phyloP scores from a whole-genome alignment of 2,797 vertebrate genomes.

The Danio choprae region DNA sequence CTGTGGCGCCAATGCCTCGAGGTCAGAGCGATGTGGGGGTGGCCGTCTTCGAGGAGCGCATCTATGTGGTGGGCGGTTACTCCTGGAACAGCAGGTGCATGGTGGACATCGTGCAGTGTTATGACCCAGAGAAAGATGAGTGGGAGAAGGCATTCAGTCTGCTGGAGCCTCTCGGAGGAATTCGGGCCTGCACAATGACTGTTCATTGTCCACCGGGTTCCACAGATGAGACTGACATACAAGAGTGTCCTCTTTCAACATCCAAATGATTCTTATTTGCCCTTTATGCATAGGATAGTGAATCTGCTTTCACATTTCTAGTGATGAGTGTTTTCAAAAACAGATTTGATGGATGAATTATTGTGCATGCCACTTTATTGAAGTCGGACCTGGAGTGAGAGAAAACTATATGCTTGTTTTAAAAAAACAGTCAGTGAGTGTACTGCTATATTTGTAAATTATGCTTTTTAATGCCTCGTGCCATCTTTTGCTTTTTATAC shows the following conservation, averaged over 20 bases:
- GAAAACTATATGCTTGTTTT: background rate
- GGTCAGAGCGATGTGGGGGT: constrained; percentile 85
- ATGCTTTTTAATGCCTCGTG: background rate
- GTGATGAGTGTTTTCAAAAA: background rate
- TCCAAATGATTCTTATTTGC: constrained; percentile 59
- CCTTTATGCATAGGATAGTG: background rate
- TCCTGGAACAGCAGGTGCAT: constrained; percentile 87
- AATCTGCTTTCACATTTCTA: background rate
- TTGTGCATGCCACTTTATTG: background rate
- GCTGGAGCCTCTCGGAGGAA: constrained; percentile 83
- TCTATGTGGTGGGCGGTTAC: constrained; percentile 86
- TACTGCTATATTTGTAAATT: background rate
- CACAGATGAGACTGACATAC: constrained; percentile 75
- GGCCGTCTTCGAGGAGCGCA: constrained; percentile 76
- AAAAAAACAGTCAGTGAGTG: background rate
- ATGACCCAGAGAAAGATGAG: constrained; percentile 76
- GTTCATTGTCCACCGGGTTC: constrained; percentile 78
- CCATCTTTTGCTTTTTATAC: background rate
- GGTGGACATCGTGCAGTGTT: constrained; percentile 84
- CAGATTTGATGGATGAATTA: background rate
- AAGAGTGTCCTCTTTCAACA: constrained; percentile 75
- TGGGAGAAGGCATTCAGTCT: constrained; percentile 83
- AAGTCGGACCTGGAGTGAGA: background rate
- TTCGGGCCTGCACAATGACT: constrained; percentile 83
- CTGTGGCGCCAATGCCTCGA: constrained; percentile 79